Percentiles rank a stretch among this genome's conserved stretches.
phyloP scores from a whole-genome alignment of 2,113 vertebrate species.

The Sarotherodon lohbergeri region DNA sequence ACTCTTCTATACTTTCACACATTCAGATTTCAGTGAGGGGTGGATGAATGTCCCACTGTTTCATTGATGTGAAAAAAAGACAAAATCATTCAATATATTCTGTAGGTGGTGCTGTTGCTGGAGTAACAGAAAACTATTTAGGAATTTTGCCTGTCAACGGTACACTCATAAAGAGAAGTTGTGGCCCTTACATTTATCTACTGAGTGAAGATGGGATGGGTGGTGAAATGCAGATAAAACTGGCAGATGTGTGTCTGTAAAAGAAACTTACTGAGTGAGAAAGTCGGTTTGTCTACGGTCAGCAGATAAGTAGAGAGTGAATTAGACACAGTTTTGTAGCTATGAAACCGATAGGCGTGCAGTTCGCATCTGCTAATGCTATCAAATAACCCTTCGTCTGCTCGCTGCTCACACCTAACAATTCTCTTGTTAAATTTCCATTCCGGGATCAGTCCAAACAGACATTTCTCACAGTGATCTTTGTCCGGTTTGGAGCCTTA shows the following conservation, averaged over 20 bases:
- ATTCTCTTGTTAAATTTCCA: slow-evolving; percentile 27
- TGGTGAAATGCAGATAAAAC: neutral
- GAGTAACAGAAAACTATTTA: slow-evolving; percentile 21
- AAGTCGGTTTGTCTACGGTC: neutral
- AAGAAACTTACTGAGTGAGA: neutral
- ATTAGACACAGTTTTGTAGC: neutral
- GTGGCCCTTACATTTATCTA: neutral
- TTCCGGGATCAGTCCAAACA: slow-evolving; percentile 29
- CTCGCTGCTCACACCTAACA: neutral
- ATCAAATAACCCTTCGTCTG: slow-evolving; percentile 3
- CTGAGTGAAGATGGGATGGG: neutral
- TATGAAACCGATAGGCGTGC: neutral
- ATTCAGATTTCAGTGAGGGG: neutral
- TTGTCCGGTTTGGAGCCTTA: neutral
- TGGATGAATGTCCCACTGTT: slow-evolving; percentile 23
- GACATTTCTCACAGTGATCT: slow-evolving; percentile 24
- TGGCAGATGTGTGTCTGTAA: neutral
- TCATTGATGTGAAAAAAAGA: slow-evolving; percentile 9
- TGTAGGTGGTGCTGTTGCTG: slow-evolving; percentile 10
- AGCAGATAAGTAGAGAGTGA: neutral
- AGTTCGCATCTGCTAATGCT: neutral
- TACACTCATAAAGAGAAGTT: neutral
- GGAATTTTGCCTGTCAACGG: neutral
- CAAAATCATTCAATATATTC: slow-evolving; percentile 15
- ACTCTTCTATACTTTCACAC: neutral